These are phyloP conservation scores for Corvus hawaiiensis DNA, from an alignment of 2,113 vertebrate species.

Conservation along the genomic window DNA sequence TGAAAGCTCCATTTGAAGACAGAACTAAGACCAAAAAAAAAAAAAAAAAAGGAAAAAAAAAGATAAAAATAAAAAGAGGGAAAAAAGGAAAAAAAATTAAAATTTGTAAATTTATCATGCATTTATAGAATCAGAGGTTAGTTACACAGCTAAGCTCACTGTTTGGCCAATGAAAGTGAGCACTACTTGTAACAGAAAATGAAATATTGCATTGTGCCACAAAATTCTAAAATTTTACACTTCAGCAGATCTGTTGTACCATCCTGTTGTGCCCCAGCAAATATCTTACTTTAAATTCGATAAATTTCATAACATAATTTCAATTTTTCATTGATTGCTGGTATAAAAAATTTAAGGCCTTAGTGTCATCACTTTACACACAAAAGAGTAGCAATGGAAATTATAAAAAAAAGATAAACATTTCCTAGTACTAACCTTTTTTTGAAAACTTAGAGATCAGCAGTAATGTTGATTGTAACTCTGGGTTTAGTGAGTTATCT, in stretches of 20 bases:
- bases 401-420: not conserved
- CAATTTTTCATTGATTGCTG: not conserved
- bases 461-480: not conserved
- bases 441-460: not conserved
- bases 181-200: not conserved
- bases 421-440: not conserved
- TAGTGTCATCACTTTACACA: not conserved
- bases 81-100: not conserved
- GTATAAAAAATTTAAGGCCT: not conserved
- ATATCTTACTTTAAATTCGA: not conserved
- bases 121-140: not conserved
- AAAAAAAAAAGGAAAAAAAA: too few species aligned
- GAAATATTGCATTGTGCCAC: not conserved
- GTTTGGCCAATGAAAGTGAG: not conserved
- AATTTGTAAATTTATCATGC: not conserved
- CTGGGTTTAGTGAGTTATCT: not conserved
- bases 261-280: not conserved
- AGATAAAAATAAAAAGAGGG: not conserved
- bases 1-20: not conserved
- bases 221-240: not conserved
- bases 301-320: not conserved
- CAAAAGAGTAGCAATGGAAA: not conserved
- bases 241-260: not conserved
- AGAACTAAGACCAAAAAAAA: accelerated
- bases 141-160: not conserved